phyloP scores from a whole-genome alignment of 1,140 invertebrate genomes.

The Paralvinella palmiformis region DNA sequence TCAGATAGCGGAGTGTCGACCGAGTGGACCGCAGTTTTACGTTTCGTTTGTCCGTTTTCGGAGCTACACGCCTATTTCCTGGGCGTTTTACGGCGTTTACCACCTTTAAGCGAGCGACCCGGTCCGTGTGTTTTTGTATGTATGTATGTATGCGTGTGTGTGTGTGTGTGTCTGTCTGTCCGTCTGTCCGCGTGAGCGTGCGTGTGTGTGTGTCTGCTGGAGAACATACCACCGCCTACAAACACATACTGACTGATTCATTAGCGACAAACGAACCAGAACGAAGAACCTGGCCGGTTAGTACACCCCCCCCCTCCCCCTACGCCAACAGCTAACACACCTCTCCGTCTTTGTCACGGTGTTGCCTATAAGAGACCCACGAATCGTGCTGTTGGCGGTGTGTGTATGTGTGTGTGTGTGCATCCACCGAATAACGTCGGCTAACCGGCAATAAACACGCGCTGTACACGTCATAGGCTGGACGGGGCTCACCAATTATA shows the following conservation, averaged over 20 bases:
- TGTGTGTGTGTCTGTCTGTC: not conserved
- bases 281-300: no score
- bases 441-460: no score
- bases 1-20: not conserved
- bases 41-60: not conserved
- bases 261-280: no score
- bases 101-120: not conserved
- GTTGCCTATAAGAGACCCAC: no score
- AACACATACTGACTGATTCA: not conserved
- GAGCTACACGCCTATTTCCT: not conserved
- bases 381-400: no score
- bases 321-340: no score
- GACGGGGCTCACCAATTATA: no score
- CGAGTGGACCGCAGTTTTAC: not conserved
- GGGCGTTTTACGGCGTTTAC: not conserved
- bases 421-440: no score
- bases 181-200: not conserved
- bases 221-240: not conserved
- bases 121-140: not conserved
- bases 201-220: not conserved
- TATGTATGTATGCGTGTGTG: not conserved
- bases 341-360: no score
- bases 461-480: no score
- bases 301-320: no score
- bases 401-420: no score